phyloP scores from a whole-genome alignment of 2,797 vertebrate genomes.

The Sebastes jordani region DNA sequence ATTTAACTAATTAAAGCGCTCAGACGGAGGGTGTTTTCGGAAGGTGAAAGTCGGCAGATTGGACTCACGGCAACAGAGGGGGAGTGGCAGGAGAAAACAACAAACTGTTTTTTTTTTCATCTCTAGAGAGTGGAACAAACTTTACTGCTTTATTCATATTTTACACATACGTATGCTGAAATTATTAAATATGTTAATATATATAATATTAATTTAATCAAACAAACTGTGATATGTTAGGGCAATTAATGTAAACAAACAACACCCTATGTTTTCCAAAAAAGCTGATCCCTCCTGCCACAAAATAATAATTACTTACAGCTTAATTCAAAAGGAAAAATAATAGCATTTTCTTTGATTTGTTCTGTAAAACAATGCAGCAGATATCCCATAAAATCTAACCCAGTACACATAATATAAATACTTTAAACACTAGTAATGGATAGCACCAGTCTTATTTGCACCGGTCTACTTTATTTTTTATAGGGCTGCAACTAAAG shows the following conservation, averaged over 20 bases:
- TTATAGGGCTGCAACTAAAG: not conserved
- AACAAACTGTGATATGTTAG: not conserved
- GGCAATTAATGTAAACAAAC: not conserved
- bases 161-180: not conserved
- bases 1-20: constrained; percentile 78
- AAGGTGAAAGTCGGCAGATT: constrained; percentile 42
- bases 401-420: not conserved
- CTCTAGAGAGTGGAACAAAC: not conserved
- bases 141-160: constrained; percentile 5
- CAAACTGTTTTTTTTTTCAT: not conserved
- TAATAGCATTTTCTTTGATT: not conserved
- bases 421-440: not conserved
- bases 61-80: constrained; percentile 7
- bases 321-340: not conserved
- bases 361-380: not conserved
- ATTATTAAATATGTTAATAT: not conserved
- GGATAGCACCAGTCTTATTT: not conserved
- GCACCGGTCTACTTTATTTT: not conserved
- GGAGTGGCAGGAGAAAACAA: constrained; percentile 24
- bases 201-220: not conserved
- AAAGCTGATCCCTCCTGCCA: not conserved
- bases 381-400: not conserved
- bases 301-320: not conserved
- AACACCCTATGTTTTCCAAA: not conserved
- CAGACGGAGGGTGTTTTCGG: constrained; percentile 50